Base-by-base conservation (phyloP, 2,888 invertebrate species). In the Cyclophora punctaria region DNA sequence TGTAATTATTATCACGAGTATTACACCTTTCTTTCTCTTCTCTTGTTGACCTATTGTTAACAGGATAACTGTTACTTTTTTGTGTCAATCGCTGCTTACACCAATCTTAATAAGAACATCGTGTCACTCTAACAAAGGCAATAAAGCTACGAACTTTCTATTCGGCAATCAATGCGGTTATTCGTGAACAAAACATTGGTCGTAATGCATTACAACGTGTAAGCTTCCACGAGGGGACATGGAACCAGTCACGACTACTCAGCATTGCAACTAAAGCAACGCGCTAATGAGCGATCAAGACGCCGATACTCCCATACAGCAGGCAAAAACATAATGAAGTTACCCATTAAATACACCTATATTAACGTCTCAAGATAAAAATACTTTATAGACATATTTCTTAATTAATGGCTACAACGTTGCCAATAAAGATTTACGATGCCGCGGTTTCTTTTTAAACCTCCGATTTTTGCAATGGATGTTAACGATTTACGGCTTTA, bases 231-330 rank as follows among this genome's bases (percentile, higher is more conserved):
- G 48, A 48, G 53, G 20, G 63, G 62, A 61, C 66, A 64, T 50
- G 63, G 53, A 56, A 51, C 62, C 53, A 71, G 80, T 77, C 82
- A 80, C 81, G 82, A 63, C 67, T 61, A 63, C 58, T 67, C 67
- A 20, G 20, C 20, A 20, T 20, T 20, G 20, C 20, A 69, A 66
- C 68, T 60, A 59, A 58, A 62, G 59, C 58, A 59, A 57, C 37
- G 63, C 67, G 71, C 80, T 84, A 83, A 85, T 84, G 83, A 84
- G 78, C 75, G 83, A 85, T 85, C 71, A 71, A 71, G 70, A 45
- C 48, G 48, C 45, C 44, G 55, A 55, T 55, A 52, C 33, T 7
- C 20, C 34, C 33, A 34, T 7, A 7, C 42, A 7, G 20, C 42
- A 43, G 42, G 37, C 37, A 44, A 44, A 44, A 44, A 34, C 44